A percentile compares a stretch with the other conserved stretches of the same genome.
These are phyloP conservation scores for Nemotelus nigrinus DNA, from an alignment of 2,888 invertebrate genomes.

Conservation along the genomic window DNA sequence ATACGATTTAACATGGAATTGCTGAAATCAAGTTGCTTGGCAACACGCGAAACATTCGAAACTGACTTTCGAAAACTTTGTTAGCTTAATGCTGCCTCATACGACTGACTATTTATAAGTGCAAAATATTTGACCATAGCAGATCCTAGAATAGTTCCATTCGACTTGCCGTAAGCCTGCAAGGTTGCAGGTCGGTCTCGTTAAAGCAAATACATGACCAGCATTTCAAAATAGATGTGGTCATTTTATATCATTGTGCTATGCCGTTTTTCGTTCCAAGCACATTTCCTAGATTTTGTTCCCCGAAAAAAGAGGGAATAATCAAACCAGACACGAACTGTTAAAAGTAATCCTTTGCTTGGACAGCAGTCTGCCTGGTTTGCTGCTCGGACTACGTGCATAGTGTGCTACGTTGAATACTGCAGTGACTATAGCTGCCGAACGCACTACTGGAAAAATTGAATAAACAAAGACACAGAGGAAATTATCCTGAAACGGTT, in stretches of 20 bases:
- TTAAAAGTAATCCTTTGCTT: conserved; percentile 21
- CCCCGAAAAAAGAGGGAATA: background rate
- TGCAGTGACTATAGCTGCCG: background rate
- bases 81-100: too few relatives aligned
- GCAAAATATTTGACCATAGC: too few relatives aligned
- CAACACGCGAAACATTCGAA: too few relatives aligned
- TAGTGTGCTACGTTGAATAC: background rate
- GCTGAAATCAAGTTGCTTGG: too few relatives aligned
- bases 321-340: conserved; percentile 3
- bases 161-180: conserved; percentile 24
- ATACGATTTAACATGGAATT: too few relatives aligned
- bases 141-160: background rate
- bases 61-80: too few relatives aligned
- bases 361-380: background rate
- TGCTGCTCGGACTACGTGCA: background rate
- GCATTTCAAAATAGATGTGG: conserved; percentile 42
- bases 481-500: conserved; percentile 20
- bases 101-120: too few relatives aligned
- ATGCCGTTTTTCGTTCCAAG: background rate
- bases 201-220: conserved; percentile 48
- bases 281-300: too few relatives aligned
- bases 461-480: conserved; percentile 36
- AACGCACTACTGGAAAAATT: conserved; percentile 33
- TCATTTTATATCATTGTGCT: background rate
- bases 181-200: conserved; percentile 47